Evolutionary conservation across 1,140 invertebrate species (phyloP), one percentile per base, ranked within the genome.

Genomic region (Bombus picipes): DNA sequence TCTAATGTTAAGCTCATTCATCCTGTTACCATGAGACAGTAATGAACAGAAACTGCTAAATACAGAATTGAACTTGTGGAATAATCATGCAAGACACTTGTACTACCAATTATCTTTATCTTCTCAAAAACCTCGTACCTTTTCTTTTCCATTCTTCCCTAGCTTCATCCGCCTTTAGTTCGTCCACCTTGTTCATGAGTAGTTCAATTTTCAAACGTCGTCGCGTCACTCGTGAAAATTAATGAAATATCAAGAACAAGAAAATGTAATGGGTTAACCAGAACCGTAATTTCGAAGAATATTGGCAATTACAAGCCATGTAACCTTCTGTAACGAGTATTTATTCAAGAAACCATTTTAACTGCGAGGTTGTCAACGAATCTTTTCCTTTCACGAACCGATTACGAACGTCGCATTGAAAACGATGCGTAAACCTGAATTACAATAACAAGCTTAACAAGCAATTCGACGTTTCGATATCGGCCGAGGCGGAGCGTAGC

Each of bases 361-460:
- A 66, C 41, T 32, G 15, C 76, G 28, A 32, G 18, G 18, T 25
- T 66, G 59, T 28, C 59, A 37, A 32, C 62, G 62, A 47, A 37
- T 22, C 32, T 32, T 47, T 37, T 47, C 65, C 39, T 34, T 34
- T 47, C 34, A 15, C 62, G 18, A 81, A 25, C 10, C 43, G 32
- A n/a, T 59, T 41, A 65, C 75, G 18, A 37, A 4, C 15, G 65
- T 8, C 12, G n/a, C 43, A 32, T 81, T 62, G 47, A 59, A 34
- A 75, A 62, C n/a, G 81, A 39, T 83, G 73, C 73, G 71, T 81
- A 81, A 73, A 59, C 57, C 34, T 68, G 71, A 66, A 62, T 66
- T 57, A 68, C 71, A 75, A 81, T 85, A 85, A 85, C 84, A 34
- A 85, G 84, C 84, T 85, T 85, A 85, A 85, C 79, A 81, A 81